These are phyloP conservation scores for Caenorhabditis latens DNA, from an alignment of 1,140 invertebrate species.

Conservation along the genomic window DNA sequence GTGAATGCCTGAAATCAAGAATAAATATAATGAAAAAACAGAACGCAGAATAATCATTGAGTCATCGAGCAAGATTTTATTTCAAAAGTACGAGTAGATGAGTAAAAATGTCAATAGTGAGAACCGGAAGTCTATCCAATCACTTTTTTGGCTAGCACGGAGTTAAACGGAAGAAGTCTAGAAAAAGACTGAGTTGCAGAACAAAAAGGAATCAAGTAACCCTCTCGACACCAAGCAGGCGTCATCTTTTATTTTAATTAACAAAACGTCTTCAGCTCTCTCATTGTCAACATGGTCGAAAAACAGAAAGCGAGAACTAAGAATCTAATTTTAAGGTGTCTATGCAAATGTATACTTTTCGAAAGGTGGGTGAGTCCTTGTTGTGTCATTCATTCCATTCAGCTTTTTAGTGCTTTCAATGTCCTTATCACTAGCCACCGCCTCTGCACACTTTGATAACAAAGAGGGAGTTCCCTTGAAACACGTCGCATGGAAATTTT, in stretches of 20 bases:
- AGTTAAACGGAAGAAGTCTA: not conserved
- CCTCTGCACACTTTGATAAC: conserved; percentile 17
- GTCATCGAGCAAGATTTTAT: not conserved
- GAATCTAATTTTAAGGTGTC: not conserved
- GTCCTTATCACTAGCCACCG: conserved; percentile 23
- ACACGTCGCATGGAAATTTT: not conserved
- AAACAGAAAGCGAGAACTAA: not conserved
- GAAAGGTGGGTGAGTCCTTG: conserved; percentile 43
- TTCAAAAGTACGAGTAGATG: not conserved
- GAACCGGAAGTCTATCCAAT: conserved; percentile 37
- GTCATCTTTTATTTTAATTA: conserved; percentile 45
- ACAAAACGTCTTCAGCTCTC: not conserved
- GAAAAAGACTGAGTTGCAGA: not conserved
- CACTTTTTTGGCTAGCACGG: not conserved
- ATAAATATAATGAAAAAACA: not conserved
- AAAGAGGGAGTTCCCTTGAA: not conserved
- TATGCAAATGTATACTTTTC: not conserved
- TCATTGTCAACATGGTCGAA: conserved; percentile 36
- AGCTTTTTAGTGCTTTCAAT: not conserved
- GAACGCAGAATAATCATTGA: not conserved
- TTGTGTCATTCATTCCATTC: conserved; percentile 26
- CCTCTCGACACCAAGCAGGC: conserved; percentile 13
- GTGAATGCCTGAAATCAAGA: conserved; percentile 38
- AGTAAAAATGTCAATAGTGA: conserved; percentile 35
- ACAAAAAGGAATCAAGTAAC: conserved; percentile 16